Evolutionary conservation across 2,888 invertebrate genomes (phyloP).

Genomic region (Drosophila pseudotalamancana): DNA sequence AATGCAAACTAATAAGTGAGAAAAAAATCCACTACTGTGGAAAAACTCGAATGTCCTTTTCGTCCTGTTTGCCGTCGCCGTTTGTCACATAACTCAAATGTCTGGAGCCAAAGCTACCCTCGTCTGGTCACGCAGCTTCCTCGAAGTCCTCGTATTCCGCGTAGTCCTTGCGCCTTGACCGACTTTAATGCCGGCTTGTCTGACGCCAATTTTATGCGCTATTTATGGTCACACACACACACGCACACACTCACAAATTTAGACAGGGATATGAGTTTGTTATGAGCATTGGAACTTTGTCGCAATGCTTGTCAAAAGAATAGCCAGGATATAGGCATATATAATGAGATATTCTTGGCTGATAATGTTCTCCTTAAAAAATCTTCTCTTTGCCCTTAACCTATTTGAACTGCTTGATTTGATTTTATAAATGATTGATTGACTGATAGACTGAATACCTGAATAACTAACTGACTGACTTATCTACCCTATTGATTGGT

Average conservation of each 20-base stretch:
- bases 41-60: slow-evolving; percentile 14
- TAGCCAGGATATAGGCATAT: not conserved
- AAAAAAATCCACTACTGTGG: slow-evolving; percentile 56
- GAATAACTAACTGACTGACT: too few relatives aligned
- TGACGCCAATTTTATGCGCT: slow-evolving; percentile 81
- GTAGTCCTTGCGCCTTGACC: slow-evolving; percentile 62
- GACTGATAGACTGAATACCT: too few relatives aligned
- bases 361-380: not conserved
- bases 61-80: slow-evolving; percentile 31
- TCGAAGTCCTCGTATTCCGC: slow-evolving; percentile 19
- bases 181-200: slow-evolving; percentile 77
- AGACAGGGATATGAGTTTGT: slow-evolving; percentile 13
- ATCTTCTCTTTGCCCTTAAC: not conserved
- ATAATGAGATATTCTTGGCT: not conserved
- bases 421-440: not conserved
- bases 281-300: slow-evolving; percentile 13
- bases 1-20: slow-evolving; percentile 74
- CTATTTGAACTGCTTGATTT: not conserved
- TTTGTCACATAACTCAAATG: slow-evolving; percentile 79
- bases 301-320: slow-evolving; percentile 6
- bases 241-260: not conserved
- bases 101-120: slow-evolving; percentile 73
- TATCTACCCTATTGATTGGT: not conserved
- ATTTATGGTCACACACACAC: slow-evolving; percentile 22
- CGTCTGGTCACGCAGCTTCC: slow-evolving; percentile 71